phyloP scores from a whole-genome alignment of 2,888 invertebrate species.

The Adineta ricciae region DNA sequence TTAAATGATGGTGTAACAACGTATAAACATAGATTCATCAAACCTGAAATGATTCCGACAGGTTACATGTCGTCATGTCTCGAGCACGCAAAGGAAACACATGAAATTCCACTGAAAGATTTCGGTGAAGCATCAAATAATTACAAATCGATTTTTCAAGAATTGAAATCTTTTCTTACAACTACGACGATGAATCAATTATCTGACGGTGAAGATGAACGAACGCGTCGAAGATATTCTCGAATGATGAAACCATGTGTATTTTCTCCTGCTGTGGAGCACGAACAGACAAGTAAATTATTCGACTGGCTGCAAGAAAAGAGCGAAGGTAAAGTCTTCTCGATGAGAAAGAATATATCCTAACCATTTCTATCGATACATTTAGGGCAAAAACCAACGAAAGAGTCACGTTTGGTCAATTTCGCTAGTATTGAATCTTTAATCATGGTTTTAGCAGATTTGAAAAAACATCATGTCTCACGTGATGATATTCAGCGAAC shows the following conservation, averaged over 20 bases:
- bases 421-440: neutral
- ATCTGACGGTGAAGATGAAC: neutral
- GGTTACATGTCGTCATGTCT: constrained; percentile 9
- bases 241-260: neutral
- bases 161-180: neutral
- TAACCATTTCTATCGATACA: no score
- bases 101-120: neutral
- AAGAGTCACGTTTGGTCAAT: neutral
- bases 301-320: constrained; percentile 5
- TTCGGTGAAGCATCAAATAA: neutral
- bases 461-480: neutral
- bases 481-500: neutral
- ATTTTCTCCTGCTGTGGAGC: neutral
- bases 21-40: neutral
- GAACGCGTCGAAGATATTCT: neutral
- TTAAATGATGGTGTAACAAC: neutral
- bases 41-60: neutral
- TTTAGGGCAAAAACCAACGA: neutral
- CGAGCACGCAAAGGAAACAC: neutral
- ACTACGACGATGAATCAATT: neutral
- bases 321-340: neutral
- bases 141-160: neutral
- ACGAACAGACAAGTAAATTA: neutral
- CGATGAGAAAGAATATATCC: no score
- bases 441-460: neutral